Base-by-base conservation (phyloP, 2,888 invertebrate genomes). In the Epicampocera succincta region DNA sequence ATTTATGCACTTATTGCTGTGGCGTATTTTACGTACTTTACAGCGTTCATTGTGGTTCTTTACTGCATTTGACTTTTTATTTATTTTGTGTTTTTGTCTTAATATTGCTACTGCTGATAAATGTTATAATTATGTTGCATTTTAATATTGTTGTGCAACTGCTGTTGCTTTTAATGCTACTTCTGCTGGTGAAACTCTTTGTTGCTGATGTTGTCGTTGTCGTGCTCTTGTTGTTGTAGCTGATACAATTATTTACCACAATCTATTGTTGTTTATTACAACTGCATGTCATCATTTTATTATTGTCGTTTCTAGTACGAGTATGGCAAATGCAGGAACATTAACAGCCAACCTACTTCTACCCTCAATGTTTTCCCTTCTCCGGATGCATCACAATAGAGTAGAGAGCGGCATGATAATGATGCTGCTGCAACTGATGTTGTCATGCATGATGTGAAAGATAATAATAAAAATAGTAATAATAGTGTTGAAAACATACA, bases 261-360 rank as follows among this genome's bases (percentile, higher is more conserved):
- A 72, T 76, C 76, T 76, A 80, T 80, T 80, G 76, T 80, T 80
- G 80, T 76, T 76, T 76, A 80, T 72, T 66, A 66, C 75, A 71
- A 80, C 75, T 80, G 71, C 76, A 80, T 79, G 66, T 79, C 78
- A 75, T 80, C 75, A 66, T 66, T 80, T 72, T 71, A 72, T 65
- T 76, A 60, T 74, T 74, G 46, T 74, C 48, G 40, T 74, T 58
- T 74, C 65, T 66, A 66, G 74, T 19, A 66, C 58, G 74, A 74
- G 40, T 17, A 40, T 72, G 38, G 58, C 66, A 79, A 69, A 69
- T 69, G 76, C 76, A 69, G 76, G 2, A 61, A 40, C 61, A 76
- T 69, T 61, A 54, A 61, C 61, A 69, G 46, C 40, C 17, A 54
- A 69, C 25, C 69, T 21, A 9, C 54, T 44, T 40, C 17, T 19